Evolutionary conservation across 2,113 vertebrate species (phyloP), one percentile per base, ranked within the genome.

Genomic region (Micronycteris hirsuta): DNA sequence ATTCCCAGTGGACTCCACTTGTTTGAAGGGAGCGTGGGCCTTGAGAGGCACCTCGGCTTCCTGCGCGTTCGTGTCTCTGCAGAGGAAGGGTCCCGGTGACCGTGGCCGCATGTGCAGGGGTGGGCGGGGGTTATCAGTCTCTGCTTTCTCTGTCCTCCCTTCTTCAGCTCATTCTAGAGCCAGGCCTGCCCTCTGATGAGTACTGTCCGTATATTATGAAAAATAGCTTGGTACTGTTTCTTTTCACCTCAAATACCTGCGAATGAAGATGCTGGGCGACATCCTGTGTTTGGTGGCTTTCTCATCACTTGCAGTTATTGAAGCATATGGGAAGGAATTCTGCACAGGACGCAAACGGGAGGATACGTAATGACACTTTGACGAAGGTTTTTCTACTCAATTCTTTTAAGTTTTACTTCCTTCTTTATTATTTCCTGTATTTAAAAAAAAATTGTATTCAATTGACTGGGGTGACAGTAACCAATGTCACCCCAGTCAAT

Each of bases 121-220:
- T 13, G 17, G 28, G 8, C 15, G 41, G n/a, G 31, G 10, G 17
- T 52, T 14, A 6, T 56, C 2, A 1, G 4, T 16, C 24, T 36
- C 13, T 31, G 43, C 41, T 17, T 84, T 63, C 5, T 38, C 33
- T 38, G 22, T 9, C 15, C 43, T 84, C 41, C 14, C 26, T 2
- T 36, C 19, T 13, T 77, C 8, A 52, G n/a, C 4, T 84, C 74
- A 11, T 65, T 71, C 45, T 15, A 33, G 31, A 77, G 17, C 38
- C 77, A 49, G 47, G 3, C 11, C 0, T 33, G 11, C 2, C 10
- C 49, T 54, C 49, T 5, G 49, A 71, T 15, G 41, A 58, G 26
- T 2, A 38, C 5, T 0, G 0, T n/a, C 12, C 41, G 2, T 71
- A 10, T 16, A 1, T 20, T 36, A 22, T 8, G 52, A 47, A 16